phyloP scores from a whole-genome alignment of 2,888 invertebrate genomes.

The Masnerella sp. region DNA sequence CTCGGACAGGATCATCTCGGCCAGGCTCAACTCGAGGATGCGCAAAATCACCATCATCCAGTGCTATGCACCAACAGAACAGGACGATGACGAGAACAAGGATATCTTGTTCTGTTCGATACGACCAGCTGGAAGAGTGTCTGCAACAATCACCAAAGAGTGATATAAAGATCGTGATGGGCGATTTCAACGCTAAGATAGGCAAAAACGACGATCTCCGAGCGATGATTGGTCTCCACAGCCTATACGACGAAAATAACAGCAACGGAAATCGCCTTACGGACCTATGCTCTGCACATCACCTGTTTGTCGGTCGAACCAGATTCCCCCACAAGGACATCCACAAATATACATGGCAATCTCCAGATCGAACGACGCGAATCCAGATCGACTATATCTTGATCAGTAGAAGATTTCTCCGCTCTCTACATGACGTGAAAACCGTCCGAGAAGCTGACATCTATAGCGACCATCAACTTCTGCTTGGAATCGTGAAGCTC shows the following conservation, averaged over 20 bases:
- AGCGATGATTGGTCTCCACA: too few species aligned
- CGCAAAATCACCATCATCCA: neutral
- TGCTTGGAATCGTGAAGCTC: constrained; percentile 12
- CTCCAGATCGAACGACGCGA: neutral
- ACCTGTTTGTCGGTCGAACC: neutral
- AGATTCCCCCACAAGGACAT: neutral
- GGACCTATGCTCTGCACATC: neutral
- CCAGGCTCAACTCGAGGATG: neutral
- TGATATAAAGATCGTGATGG: too few species aligned
- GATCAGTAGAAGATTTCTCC: constrained; percentile 19
- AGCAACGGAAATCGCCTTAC: neutral
- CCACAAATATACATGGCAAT: constrained; percentile 1
- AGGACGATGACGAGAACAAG: neutral
- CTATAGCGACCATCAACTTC: constrained; percentile 37
- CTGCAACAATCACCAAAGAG: too few species aligned
- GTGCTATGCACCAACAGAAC: neutral
- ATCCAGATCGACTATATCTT: constrained; percentile 33
- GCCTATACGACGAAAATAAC: too few species aligned
- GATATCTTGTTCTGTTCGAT: too few species aligned
- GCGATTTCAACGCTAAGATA: too few species aligned
- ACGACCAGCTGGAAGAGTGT: too few species aligned
- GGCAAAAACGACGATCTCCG: too few species aligned
- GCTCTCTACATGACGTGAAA: constrained; percentile 24
- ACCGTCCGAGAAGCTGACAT: constrained; percentile 12
- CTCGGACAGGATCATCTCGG: constrained; percentile 1